These are phyloP conservation scores for Coenobita brevimanus DNA, from an alignment of 1,140 invertebrate species.

Conservation along the genomic window DNA sequence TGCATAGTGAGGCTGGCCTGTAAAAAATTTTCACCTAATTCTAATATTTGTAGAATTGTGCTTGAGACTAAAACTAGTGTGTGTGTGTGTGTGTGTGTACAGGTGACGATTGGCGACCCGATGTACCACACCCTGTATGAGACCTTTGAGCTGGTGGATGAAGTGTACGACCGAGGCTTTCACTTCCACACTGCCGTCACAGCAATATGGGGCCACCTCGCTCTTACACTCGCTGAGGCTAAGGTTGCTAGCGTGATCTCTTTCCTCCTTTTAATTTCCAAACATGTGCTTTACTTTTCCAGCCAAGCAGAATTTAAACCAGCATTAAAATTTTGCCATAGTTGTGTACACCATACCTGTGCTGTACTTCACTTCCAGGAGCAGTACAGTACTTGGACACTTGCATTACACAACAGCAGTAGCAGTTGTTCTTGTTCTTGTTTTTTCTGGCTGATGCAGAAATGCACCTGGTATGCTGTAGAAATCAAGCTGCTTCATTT, in stretches of 20 bases:
- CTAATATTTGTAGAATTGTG: too few relatives aligned
- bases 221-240: constrained; percentile 41
- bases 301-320: background rate
- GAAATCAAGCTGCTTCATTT: too few relatives aligned
- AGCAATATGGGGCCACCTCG: constrained; percentile 68
- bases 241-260: too few relatives aligned
- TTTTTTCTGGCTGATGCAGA: too few relatives aligned
- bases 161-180: constrained; percentile 66
- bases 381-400: too few relatives aligned
- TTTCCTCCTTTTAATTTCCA: background rate
- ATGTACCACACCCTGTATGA: constrained; percentile 70
- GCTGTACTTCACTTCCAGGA: too few relatives aligned
- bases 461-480: too few relatives aligned
- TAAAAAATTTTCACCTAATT: too few relatives aligned
- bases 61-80: background rate
- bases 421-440: too few relatives aligned
- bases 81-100: background rate
- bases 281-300: background rate
- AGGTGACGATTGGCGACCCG: constrained; percentile 45
- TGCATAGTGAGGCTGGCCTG: too few relatives aligned
- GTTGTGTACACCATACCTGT: too few relatives aligned
- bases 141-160: constrained; percentile 64
- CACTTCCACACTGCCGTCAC: constrained; percentile 64
- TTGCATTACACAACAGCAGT: too few relatives aligned
- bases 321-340: background rate